Percentiles rank a stretch among this genome's conserved stretches.
phyloP scores from a whole-genome alignment of 2,113 vertebrate genomes.

The Otolemur garnettii region DNA sequence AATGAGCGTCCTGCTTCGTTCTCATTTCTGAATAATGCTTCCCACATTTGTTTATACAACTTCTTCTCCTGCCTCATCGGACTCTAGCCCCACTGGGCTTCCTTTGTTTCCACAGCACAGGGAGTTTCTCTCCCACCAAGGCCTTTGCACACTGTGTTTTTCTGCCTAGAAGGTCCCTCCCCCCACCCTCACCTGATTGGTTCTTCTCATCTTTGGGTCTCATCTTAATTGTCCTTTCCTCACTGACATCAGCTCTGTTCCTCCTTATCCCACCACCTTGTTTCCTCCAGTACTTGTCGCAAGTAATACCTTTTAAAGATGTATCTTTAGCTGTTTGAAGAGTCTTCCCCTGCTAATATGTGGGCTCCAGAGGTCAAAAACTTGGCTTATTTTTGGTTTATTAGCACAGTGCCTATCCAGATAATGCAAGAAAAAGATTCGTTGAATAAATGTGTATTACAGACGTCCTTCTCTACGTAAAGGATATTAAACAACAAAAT shows the following conservation, averaged over 20 bases:
- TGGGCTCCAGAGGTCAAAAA: neutral
- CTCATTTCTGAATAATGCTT: conserved; percentile 7
- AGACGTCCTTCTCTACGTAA: neutral
- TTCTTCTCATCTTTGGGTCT: neutral
- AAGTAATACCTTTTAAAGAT: neutral
- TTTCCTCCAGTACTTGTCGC: neutral
- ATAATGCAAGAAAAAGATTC: neutral
- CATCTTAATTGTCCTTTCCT: neutral
- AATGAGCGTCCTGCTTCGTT: neutral
- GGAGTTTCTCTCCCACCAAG: neutral
- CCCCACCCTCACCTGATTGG: neutral
- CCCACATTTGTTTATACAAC: neutral
- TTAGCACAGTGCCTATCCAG: neutral
- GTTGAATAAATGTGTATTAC: neutral
- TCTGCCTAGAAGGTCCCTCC: neutral
- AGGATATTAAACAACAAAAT: neutral
- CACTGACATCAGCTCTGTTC: neutral
- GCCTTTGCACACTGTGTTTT: neutral
- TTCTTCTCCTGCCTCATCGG: neutral
- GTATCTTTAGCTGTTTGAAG: neutral
- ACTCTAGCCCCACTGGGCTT: neutral
- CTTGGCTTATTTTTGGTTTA: neutral
- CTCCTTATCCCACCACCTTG: neutral
- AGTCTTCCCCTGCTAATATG: neutral
- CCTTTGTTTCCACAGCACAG: neutral